These are phyloP conservation scores for Scolopax mira DNA, from an alignment of 2,113 vertebrate genomes.

Conservation along the genomic window DNA sequence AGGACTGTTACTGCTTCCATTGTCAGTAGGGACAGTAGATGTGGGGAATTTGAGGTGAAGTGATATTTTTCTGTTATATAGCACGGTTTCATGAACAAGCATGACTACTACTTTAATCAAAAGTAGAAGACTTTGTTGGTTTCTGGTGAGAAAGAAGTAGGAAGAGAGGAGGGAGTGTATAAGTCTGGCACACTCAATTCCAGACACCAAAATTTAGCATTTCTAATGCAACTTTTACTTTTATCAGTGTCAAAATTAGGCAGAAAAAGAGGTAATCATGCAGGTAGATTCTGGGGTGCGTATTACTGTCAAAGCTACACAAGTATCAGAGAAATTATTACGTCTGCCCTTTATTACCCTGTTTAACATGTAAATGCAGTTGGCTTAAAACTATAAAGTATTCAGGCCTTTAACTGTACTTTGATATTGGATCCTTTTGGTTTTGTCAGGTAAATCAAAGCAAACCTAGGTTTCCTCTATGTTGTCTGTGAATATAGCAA, in stretches of 20 bases:
- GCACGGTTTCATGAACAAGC: not conserved
- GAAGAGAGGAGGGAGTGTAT: not conserved
- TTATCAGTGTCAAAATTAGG: not conserved
- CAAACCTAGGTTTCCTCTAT: not conserved
- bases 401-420: not conserved
- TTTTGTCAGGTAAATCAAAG: not conserved
- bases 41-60: not conserved
- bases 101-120: not conserved
- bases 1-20: not conserved
- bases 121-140: not conserved
- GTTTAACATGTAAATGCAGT: not conserved
- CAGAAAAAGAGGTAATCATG: not conserved
- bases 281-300: not conserved
- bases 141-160: not conserved
- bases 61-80: not conserved
- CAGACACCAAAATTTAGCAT: not conserved
- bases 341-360: not conserved
- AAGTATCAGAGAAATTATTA: not conserved
- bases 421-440: not conserved
- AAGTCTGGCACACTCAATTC: not conserved
- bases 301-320: not conserved
- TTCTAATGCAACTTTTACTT: not conserved
- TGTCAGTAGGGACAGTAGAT: not conserved
- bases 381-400: not conserved
- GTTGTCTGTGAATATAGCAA: not conserved